Conservation (phyloP, 2,797 vertebrate species). For the Malurus splendens region DNA sequence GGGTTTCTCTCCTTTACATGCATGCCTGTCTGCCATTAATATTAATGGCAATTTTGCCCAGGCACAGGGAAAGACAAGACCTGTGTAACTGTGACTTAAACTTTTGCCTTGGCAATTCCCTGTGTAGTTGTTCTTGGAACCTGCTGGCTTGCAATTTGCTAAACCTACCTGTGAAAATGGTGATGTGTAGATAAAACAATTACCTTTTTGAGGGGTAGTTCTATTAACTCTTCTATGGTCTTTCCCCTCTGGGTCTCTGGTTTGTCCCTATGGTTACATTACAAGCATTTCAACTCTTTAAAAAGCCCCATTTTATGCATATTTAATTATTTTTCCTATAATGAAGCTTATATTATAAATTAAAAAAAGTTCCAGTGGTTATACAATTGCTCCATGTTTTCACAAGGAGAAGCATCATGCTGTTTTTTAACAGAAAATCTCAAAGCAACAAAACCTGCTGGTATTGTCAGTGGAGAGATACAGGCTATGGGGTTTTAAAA, state of each 20-base stretch:
- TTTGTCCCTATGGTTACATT: neutral
- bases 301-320: neutral
- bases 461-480: neutral
- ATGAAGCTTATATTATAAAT: neutral
- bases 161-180: neutral
- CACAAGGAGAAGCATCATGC: neutral
- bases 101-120: conserved; percentile 28
- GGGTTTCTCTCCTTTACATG: conserved; percentile 62
- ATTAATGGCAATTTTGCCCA: conserved; percentile 64
- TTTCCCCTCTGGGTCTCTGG: neutral
- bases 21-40: conserved; percentile 66
- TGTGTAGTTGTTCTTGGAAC: neutral
- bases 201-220: neutral
- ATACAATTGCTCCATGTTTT: neutral
- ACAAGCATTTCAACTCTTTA: neutral
- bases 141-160: neutral
- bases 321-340: neutral
- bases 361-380: neutral
- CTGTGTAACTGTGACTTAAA: conserved; percentile 46
- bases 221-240: neutral
- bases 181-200: neutral
- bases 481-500: neutral
- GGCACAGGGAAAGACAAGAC: conserved; percentile 41
- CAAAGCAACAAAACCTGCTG: neutral
- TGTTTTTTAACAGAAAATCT: neutral